These are phyloP conservation scores for Amphibalanus amphitrite DNA, from an alignment of 1,140 invertebrate genomes.

Conservation along the genomic window DNA sequence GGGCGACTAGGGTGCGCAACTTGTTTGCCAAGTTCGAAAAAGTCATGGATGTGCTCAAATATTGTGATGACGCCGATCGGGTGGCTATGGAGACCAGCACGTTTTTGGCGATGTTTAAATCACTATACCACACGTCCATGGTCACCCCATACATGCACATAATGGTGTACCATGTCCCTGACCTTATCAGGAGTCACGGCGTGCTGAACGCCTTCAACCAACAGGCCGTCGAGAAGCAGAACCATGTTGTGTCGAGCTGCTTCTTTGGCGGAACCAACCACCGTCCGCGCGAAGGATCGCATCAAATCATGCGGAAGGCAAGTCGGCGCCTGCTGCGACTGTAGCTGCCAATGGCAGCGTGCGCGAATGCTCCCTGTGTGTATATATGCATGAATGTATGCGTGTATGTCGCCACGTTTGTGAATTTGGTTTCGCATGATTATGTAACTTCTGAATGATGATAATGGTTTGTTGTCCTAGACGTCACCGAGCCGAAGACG, in stretches of 20 bases:
- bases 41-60: not conserved
- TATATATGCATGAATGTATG: too few species aligned
- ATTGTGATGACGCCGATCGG: not conserved
- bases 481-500: too few species aligned
- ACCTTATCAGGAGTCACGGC: not conserved
- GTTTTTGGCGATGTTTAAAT: not conserved
- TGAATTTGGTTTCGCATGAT: too few species aligned
- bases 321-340: not conserved
- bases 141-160: not conserved
- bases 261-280: not conserved
- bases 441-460: too few species aligned
- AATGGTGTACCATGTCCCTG: not conserved
- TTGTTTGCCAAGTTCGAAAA: not conserved
- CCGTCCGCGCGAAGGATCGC: not conserved
- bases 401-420: too few species aligned
- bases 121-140: not conserved
- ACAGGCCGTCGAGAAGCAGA: not conserved
- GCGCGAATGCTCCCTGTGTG: too few species aligned
- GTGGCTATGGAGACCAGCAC: not conserved
- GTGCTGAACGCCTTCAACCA: not conserved
- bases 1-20: not conserved
- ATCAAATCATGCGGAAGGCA: not conserved
- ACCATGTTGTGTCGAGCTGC: not conserved
- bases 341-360: too few species aligned
- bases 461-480: too few species aligned